phyloP scores from a whole-genome alignment of 2,888 invertebrate species.

The Chesias legatella region DNA sequence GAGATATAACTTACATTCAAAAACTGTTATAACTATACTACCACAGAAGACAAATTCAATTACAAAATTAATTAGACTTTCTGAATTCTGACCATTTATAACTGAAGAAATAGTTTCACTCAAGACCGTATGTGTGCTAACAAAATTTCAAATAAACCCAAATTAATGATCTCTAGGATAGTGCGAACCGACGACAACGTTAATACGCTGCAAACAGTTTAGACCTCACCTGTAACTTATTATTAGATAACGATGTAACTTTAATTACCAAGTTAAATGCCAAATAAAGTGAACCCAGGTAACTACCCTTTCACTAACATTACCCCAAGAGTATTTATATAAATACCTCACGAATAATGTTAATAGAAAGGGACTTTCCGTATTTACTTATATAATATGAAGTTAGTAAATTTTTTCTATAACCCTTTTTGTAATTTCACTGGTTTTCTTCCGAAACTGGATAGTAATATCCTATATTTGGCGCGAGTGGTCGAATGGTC shows the following conservation, averaged over 20 bases:
- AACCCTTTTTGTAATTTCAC: too few relatives aligned
- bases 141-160: slow-evolving; percentile 5
- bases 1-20: too few relatives aligned
- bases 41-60: too few relatives aligned
- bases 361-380: too few relatives aligned
- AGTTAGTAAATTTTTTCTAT: too few relatives aligned
- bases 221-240: slow-evolving; percentile 11
- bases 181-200: slow-evolving; percentile 10
- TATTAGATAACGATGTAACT: slow-evolving; percentile 8
- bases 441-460: too few relatives aligned
- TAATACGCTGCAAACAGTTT: slow-evolving; percentile 9
- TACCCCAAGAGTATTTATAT: too few relatives aligned
- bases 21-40: too few relatives aligned
- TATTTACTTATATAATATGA: too few relatives aligned
- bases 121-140: background rate
- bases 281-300: too few relatives aligned
- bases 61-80: background rate
- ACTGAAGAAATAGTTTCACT: background rate
- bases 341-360: too few relatives aligned
- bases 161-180: slow-evolving; percentile 14
- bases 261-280: background rate
- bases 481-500: background rate
- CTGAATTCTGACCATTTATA: background rate
- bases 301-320: too few relatives aligned
- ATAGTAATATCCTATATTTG: background rate